Percentiles rank a stretch among this genome's conserved stretches.
Conservation (phyloP, 2,888 invertebrate genomes). For the Pollenia angustigena region DNA sequence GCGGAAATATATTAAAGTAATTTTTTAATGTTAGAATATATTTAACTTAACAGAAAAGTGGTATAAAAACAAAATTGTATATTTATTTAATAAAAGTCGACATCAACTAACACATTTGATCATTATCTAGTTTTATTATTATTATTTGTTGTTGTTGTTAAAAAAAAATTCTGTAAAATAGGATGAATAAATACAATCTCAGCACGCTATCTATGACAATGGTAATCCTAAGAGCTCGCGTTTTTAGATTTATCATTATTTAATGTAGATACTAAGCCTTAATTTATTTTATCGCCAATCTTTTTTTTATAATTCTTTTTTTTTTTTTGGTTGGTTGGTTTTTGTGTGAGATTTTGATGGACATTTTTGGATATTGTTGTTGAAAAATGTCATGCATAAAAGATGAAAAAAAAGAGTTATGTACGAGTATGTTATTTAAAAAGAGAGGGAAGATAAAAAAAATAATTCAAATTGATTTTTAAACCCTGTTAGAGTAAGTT, state of each 20-base stretch:
- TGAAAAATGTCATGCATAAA: conserved; percentile 48
- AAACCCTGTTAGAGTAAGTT: background rate
- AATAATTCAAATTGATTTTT: conserved; percentile 14
- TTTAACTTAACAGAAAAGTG: conserved; percentile 20
- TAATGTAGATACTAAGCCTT: conserved; percentile 5
- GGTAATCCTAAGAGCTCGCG: conserved; percentile 80
- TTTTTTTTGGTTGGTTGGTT: conserved; percentile 7
- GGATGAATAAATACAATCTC: conserved; percentile 66
- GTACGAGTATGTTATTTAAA: background rate
- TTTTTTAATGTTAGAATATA: conserved; percentile 61
- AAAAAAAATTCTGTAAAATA: conserved; percentile 46
- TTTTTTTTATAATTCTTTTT: background rate
- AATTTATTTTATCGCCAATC: conserved; percentile 5
- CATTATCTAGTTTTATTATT: conserved; percentile 13
- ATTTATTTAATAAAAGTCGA: background rate
- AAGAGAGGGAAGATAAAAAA: background rate
- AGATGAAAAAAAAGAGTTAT: conserved; percentile 32
- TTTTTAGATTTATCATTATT: background rate
- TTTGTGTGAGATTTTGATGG: conserved; percentile 33
- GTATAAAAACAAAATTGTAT: conserved; percentile 28
- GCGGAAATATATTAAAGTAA: conserved; percentile 72
- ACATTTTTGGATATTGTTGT: conserved; percentile 17
- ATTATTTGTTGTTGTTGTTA: conserved; percentile 17
- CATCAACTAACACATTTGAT: background rate
- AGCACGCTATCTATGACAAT: conserved; percentile 83